Conservation (phyloP, 2,113 vertebrate species). For the Hemichromis elongatus region DNA sequence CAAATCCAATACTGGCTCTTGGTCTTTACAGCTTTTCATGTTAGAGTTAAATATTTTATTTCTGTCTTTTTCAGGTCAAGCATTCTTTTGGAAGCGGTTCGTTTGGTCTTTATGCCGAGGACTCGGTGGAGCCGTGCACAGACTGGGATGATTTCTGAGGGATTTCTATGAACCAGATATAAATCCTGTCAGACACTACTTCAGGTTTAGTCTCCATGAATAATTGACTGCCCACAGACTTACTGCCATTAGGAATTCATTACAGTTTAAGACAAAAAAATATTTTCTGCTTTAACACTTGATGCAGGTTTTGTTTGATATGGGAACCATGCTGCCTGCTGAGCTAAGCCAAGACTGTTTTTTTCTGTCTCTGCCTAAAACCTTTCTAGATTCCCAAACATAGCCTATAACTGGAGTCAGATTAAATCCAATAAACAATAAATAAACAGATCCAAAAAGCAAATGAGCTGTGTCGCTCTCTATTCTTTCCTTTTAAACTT, state of each 20-base stretch:
- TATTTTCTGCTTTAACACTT: neutral
- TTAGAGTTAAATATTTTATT: neutral
- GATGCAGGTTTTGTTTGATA: slow-evolving; percentile 3
- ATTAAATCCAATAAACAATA: slow-evolving; percentile 19
- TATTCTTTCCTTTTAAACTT: neutral
- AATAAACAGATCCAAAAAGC: slow-evolving; percentile 13
- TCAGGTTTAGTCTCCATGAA: neutral
- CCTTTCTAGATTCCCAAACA: neutral
- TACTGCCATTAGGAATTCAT: neutral
- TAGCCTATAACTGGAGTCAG: neutral
- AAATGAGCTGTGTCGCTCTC: neutral
- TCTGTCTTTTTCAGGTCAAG: slow-evolving; percentile 42
- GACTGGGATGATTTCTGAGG: slow-evolving; percentile 72
- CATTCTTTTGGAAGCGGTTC: slow-evolving; percentile 19
- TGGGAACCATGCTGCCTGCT: neutral
- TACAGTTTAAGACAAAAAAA: slow-evolving; percentile 4
- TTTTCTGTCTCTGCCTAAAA: neutral
- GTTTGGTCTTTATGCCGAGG: slow-evolving; percentile 25
- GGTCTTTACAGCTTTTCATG: neutral
- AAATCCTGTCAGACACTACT: neutral
- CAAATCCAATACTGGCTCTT: neutral
- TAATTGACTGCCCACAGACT: neutral
- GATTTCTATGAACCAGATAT: neutral
- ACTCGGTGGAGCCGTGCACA: slow-evolving; percentile 22
- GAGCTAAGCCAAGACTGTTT: slow-evolving; percentile 2